These are phyloP conservation scores for Malurus elegans DNA, from an alignment of 2,113 vertebrate species.

Conservation along the genomic window DNA sequence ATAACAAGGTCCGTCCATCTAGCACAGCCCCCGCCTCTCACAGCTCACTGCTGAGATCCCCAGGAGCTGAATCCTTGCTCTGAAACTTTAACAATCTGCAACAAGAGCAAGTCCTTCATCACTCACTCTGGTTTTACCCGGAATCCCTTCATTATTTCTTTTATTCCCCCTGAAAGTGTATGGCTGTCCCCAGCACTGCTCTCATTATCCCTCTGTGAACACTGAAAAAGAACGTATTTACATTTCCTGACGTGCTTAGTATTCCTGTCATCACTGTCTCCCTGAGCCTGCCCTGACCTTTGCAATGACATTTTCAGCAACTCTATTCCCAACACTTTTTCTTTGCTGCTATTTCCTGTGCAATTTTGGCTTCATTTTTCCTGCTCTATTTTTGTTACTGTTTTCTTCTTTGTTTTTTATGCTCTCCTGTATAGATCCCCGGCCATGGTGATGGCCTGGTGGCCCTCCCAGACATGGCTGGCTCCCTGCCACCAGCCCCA, in stretches of 20 bases:
- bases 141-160: neutral
- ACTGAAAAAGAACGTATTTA: neutral
- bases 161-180: neutral
- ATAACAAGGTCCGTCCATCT: accelerated
- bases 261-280: neutral
- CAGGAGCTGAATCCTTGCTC: neutral
- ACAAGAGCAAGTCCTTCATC: neutral
- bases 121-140: neutral
- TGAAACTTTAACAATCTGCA: neutral
- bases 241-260: neutral
- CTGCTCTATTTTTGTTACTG: neutral
- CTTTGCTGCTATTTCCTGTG: neutral
- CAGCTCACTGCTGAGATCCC: neutral
- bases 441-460: neutral
- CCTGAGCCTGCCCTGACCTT: neutral
- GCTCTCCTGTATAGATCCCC: neutral
- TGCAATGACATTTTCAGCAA: neutral
- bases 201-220: neutral
- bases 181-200: neutral
- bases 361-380: neutral
- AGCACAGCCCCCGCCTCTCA: neutral
- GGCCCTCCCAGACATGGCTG: neutral
- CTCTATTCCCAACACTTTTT: neutral
- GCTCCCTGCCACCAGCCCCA: neutral
- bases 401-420: neutral